A percentile compares a stretch with the other conserved stretches of the same genome.
These are phyloP conservation scores for Progne subis DNA, from an alignment of 2,113 vertebrate species.

Conservation along the genomic window DNA sequence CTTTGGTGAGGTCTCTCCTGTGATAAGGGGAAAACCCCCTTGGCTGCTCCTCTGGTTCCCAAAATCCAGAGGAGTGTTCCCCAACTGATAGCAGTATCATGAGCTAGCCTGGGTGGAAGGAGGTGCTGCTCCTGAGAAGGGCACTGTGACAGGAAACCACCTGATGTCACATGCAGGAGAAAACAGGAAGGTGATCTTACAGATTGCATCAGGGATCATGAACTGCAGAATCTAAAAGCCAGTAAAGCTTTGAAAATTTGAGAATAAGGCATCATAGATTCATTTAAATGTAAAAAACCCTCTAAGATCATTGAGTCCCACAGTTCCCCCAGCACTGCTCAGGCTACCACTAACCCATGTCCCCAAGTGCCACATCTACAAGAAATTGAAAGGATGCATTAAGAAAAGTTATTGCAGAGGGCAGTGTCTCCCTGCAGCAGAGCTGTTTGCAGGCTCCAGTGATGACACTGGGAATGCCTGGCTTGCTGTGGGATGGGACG, in stretches of 20 bases:
- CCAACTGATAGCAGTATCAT: no score
- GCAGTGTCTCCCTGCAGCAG: background rate
- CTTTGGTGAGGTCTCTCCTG: no score
- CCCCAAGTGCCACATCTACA: background rate
- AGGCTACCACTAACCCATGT: background rate
- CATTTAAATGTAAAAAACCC: background rate
- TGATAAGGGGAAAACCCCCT: no score
- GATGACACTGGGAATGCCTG: background rate
- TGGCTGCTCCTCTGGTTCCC: no score
- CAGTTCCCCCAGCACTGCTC: background rate
- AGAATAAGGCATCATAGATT: background rate
- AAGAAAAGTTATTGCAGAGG: background rate
- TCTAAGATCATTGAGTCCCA: background rate
- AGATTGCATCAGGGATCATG: background rate
- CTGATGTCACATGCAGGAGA: background rate
- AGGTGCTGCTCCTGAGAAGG: no score
- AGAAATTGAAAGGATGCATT: background rate
- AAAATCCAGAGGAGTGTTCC: no score
- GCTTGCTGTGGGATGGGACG: background rate
- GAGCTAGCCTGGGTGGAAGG: no score
- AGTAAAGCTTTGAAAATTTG: background rate
- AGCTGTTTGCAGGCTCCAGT: background rate
- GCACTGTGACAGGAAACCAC: no score
- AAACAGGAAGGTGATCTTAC: rapidly evolving
- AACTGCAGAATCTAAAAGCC: background rate